phyloP scores from a whole-genome alignment of 2,797 vertebrate species.

The Cuniculus paca region DNA sequence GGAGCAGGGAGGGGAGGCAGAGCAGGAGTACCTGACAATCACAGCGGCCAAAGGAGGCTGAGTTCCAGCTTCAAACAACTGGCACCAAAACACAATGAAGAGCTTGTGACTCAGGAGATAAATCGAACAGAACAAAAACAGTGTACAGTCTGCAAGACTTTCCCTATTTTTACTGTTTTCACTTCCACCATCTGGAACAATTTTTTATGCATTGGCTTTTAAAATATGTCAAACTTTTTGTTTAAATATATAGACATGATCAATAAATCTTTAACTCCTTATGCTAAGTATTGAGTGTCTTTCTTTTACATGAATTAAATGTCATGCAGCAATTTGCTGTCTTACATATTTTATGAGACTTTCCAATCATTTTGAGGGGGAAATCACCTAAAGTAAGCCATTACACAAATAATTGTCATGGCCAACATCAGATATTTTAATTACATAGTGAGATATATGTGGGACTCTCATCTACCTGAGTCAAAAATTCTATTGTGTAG shows the following conservation, averaged over 20 bases:
- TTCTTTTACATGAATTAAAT: conserved; percentile 6
- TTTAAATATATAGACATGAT: not conserved
- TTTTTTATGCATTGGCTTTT: not conserved
- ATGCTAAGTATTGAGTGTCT: not conserved
- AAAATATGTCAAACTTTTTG: not conserved
- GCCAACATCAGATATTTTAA: not conserved
- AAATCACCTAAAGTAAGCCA: not conserved
- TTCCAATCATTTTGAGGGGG: not conserved
- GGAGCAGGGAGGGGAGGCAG: not conserved
- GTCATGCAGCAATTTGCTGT: not conserved
- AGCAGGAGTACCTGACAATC: not conserved
- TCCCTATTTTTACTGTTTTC: not conserved
- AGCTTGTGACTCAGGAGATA: not conserved
- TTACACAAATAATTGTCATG: not conserved
- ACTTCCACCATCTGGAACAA: not conserved
- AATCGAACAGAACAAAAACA: not conserved
- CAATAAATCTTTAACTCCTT: not conserved
- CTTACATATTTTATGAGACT: not conserved
- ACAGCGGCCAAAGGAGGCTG: not conserved
- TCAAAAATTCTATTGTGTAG: not conserved
- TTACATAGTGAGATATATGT: not conserved
- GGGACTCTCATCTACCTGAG: not conserved
- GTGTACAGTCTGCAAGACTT: not conserved
- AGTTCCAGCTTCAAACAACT: not conserved
- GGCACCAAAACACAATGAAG: not conserved